Percentiles rank a stretch among this genome's conserved stretches.
phyloP scores from a whole-genome alignment of 2,888 invertebrate species.

The Lutraria lutraria region DNA sequence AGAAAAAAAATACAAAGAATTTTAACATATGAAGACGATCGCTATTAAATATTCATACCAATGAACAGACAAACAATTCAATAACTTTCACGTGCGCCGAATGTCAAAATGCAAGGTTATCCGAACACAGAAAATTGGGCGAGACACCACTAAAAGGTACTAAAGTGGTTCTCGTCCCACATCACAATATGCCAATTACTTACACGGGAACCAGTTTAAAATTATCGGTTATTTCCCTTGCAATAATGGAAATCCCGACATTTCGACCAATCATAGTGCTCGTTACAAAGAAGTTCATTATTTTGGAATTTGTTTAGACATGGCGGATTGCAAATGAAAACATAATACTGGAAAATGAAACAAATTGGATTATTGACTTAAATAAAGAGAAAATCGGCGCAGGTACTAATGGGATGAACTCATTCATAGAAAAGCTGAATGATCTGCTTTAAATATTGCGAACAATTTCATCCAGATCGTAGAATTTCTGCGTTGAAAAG shows the following conservation, averaged over 20 bases:
- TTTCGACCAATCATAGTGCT: conserved; percentile 68
- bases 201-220: no score
- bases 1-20: not conserved
- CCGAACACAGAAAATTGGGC: not conserved
- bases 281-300: conserved; percentile 60
- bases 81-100: conserved; percentile 12
- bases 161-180: no score
- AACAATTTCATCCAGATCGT: not conserved
- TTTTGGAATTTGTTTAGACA: conserved; percentile 75
- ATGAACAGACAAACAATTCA: not conserved
- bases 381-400: not conserved
- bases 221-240: conserved; percentile 7
- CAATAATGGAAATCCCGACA: conserved; percentile 34
- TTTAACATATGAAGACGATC: not conserved
- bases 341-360: conserved; percentile 12
- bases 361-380: not conserved
- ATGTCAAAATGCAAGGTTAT: conserved; percentile 26
- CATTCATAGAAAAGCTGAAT: not conserved
- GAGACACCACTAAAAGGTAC: no score
- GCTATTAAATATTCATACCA: no score
- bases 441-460: not conserved
- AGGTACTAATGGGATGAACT: not conserved
- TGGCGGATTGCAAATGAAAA: conserved; percentile 68
- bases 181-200: no score
- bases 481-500: not conserved